Conservation (phyloP, 2,797 vertebrate species). For the Toxotes lorentzi region DNA sequence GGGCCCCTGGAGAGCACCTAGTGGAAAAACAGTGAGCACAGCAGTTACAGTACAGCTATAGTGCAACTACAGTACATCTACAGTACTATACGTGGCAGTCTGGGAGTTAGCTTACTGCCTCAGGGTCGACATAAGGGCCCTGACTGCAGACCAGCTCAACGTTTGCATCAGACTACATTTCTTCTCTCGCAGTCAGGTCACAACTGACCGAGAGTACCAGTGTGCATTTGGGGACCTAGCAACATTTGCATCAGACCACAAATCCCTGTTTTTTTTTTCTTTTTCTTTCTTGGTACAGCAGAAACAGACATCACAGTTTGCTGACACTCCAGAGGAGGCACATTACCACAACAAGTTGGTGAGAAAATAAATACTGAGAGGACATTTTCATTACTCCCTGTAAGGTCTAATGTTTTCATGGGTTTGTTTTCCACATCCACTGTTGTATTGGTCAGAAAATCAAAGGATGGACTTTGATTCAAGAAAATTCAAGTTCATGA, state of each 20-base stretch:
- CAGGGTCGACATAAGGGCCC: conserved; percentile 74
- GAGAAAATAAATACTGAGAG: conserved; percentile 59
- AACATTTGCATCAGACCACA: conserved; percentile 71
- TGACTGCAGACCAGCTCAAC: conserved; percentile 67
- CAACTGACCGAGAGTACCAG: conserved; percentile 34
- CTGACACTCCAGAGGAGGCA: conserved; percentile 54
- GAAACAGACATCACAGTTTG: conserved; percentile 35
- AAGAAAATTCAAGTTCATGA: not conserved
- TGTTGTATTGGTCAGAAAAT: conserved; percentile 1
- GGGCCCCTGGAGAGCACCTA: conserved; percentile 67
- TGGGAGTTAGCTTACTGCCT: conserved; percentile 74
- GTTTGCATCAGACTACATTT: conserved; percentile 74
- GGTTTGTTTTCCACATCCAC: conserved; percentile 24
- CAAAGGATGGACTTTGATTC: conserved; percentile 7
- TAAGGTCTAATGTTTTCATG: conserved; percentile 39
- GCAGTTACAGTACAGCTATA: conserved; percentile 55
- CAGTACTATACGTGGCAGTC: conserved; percentile 48
- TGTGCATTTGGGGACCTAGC: conserved; percentile 44
- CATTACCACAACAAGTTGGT: conserved; percentile 51
- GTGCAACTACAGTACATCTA: conserved; percentile 51
- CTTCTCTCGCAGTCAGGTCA: conserved; percentile 46
- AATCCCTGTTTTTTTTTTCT: conserved; percentile 41
- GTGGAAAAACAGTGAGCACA: conserved; percentile 71
- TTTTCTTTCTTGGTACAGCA: conserved; percentile 19
- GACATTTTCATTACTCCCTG: conserved; percentile 61